These are phyloP conservation scores for Tragelaphus strepsiceros DNA, from an alignment of 2,113 vertebrate genomes.

Conservation along the genomic window DNA sequence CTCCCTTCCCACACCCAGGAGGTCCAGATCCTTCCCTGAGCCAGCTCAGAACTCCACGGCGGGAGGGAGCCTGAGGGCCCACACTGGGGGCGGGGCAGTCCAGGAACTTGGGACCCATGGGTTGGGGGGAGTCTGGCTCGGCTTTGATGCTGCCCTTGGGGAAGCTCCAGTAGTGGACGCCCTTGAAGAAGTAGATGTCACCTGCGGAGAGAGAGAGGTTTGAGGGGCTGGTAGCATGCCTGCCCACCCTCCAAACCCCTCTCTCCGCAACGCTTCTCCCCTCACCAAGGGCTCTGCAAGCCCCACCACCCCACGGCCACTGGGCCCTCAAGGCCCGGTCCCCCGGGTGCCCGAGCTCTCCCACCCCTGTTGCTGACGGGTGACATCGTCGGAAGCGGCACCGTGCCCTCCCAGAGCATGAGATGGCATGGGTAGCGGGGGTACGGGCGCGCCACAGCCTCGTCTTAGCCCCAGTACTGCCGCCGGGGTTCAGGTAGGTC, in stretches of 20 bases:
- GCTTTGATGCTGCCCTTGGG: conserved; percentile 81
- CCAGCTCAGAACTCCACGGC: no score
- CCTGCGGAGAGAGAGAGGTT: conserved; percentile 64
- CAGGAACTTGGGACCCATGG: conserved; percentile 84
- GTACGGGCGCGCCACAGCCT: conserved; percentile 70
- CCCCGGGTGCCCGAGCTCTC: not conserved
- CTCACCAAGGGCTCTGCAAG: not conserved
- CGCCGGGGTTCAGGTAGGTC: conserved; percentile 82
- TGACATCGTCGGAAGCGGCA: conserved; percentile 85
- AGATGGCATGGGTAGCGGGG: conserved; percentile 80
- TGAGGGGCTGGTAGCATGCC: not conserved
- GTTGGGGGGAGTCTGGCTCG: conserved; percentile 73
- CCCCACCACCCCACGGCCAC: not conserved
- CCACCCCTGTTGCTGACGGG: conserved; percentile 84
- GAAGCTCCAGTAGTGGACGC: conserved; percentile 85
- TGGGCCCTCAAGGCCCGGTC: not conserved
- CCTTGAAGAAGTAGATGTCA: conserved; percentile 91
- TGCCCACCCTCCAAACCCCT: not conserved
- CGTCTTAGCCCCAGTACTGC: conserved; percentile 88
- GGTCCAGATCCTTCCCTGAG: no score
- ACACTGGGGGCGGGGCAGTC: conserved; percentile 73
- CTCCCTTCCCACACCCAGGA: no score
- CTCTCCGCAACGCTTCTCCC: not conserved
- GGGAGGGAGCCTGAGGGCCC: not conserved
- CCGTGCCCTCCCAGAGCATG: conserved; percentile 86